Conservation (phyloP, 2,113 vertebrate genomes). For the Archocentrus centrarchus region DNA sequence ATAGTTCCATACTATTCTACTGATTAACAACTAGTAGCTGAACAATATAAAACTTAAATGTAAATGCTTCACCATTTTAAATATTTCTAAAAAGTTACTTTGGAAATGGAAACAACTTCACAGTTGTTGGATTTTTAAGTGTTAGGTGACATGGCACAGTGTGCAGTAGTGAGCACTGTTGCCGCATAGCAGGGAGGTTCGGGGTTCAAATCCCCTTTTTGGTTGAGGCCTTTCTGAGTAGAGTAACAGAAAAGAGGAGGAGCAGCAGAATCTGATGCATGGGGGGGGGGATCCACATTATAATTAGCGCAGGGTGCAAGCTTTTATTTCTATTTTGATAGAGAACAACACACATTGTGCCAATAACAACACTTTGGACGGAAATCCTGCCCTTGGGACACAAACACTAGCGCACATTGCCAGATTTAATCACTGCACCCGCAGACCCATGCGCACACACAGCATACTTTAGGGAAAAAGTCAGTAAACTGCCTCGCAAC, state of each 20-base stretch:
- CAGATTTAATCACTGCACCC: slow-evolving; percentile 10
- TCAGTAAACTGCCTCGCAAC: neutral
- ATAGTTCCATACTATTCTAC: neutral
- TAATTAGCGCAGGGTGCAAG: slow-evolving; percentile 15
- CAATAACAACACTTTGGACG: slow-evolving; percentile 14
- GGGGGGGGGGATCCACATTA: neutral
- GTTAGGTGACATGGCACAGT: no score
- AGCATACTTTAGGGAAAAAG: rapidly evolving
- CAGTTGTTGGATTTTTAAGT: neutral
- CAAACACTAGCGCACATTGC: slow-evolving; percentile 11
- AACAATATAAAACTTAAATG: neutral
- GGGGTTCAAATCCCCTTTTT: neutral
- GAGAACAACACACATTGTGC: slow-evolving; percentile 24
- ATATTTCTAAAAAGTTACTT: neutral
- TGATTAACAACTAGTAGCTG: neutral
- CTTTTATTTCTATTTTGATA: slow-evolving; percentile 20
- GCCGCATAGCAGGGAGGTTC: neutral
- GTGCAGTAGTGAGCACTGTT: neutral
- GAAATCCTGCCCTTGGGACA: slow-evolving; percentile 37
- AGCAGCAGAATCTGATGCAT: neutral
- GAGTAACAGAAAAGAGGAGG: neutral
- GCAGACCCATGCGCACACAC: neutral
- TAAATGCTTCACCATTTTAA: neutral
- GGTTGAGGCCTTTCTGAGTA: neutral
- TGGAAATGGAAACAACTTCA: neutral